A percentile compares a stretch with the other conserved stretches of the same genome.
phyloP scores from a whole-genome alignment of 2,113 vertebrate genomes.

The Ameiurus melas region DNA sequence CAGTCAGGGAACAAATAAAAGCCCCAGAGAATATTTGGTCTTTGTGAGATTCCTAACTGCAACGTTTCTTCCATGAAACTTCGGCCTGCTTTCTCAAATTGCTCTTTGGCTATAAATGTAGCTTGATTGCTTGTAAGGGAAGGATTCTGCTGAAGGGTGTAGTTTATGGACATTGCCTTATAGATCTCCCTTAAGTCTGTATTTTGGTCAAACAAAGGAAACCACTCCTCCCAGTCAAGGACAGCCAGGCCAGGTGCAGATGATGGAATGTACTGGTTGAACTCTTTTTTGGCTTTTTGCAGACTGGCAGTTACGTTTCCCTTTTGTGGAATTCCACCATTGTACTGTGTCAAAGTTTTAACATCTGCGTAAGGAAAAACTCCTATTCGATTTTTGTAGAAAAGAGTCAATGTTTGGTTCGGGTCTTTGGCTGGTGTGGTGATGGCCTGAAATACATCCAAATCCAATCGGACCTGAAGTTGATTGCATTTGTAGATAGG shows the following conservation, averaged over 20 bases:
- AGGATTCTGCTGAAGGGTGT: conserved; percentile 49
- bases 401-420: conserved; percentile 80
- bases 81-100: conserved; percentile 63
- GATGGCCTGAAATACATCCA: conserved; percentile 72
- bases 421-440: conserved; percentile 66
- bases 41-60: conserved; percentile 57
- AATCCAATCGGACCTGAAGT: conserved; percentile 73
- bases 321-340: conserved; percentile 83
- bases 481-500: conserved; percentile 75
- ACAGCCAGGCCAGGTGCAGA: conserved; percentile 78
- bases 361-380: conserved; percentile 79
- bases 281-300: conserved; percentile 71
- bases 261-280: conserved; percentile 70
- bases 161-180: conserved; percentile 61
- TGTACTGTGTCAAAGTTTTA: conserved; percentile 38
- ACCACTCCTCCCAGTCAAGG: conserved; percentile 94
- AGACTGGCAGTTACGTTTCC: conserved; percentile 72
- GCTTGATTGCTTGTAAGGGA: conserved; percentile 47
- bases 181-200: conserved; percentile 81
- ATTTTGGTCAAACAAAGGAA: conserved; percentile 84
- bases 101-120: conserved; percentile 52
- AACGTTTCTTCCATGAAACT: conserved; percentile 71
- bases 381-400: conserved; percentile 86
- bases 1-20: conserved; percentile 95
- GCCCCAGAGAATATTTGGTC: conserved; percentile 86